These are phyloP conservation scores for Drosophila longiperda DNA, from an alignment of 2,888 invertebrate species.

Conservation along the genomic window DNA sequence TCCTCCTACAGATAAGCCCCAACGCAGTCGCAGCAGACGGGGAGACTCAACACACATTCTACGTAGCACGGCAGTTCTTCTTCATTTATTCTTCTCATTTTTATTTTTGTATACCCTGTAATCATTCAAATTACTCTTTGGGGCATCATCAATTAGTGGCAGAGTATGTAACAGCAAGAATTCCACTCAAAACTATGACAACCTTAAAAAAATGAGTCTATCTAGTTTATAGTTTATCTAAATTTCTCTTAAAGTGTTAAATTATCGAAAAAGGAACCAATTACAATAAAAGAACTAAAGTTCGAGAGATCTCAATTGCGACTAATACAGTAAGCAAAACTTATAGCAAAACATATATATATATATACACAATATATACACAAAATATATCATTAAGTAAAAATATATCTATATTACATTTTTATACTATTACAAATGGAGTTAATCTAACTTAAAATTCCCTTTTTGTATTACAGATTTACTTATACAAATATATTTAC, in stretches of 20 bases:
- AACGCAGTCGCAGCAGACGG: conserved; percentile 22
- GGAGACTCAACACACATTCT: conserved; percentile 14
- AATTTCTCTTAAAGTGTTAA: background rate
- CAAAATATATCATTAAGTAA: no score
- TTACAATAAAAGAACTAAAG: no score
- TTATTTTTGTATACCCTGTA: conserved; percentile 18
- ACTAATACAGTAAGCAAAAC: no score
- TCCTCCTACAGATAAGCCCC: conserved; percentile 40
- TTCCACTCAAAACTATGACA: background rate
- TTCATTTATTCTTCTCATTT: conserved; percentile 14
- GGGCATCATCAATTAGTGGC: background rate
- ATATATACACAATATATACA: no score
- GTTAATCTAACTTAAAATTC: background rate
- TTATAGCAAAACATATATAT: no score
- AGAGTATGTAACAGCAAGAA: background rate
- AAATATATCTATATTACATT: background rate
- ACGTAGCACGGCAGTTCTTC: conserved; percentile 73
- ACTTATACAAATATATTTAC: no score
- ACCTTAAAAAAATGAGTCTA: background rate
- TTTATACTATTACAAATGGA: background rate
- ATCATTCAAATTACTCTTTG: background rate
- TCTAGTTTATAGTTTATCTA: background rate
- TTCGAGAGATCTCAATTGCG: no score
- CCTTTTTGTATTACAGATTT: background rate
- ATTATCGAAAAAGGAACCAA: background rate